A percentile compares a stretch with the other conserved stretches of the same genome.
These are phyloP conservation scores for Pelodiscus sinensis DNA, from an alignment of 2,113 vertebrate species.

Conservation along the genomic window DNA sequence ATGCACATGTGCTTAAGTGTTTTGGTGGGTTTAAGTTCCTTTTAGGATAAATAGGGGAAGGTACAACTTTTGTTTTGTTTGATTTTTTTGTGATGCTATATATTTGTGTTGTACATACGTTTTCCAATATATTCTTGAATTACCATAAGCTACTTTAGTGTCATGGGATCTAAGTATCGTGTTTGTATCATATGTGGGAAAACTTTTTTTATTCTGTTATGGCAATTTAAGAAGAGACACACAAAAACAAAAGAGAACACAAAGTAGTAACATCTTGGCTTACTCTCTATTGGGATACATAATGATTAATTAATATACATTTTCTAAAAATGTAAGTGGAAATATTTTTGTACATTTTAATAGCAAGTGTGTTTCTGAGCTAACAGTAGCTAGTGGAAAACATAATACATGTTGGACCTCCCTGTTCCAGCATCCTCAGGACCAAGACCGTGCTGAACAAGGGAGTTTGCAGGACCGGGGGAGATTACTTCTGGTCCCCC, in stretches of 20 bases:
- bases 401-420: not conserved
- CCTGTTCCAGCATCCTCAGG: too few species aligned
- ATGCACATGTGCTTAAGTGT: not conserved
- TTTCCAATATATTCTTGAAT: not conserved
- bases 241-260: not conserved
- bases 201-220: not conserved
- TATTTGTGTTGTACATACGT: not conserved
- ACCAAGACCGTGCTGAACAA: too few species aligned
- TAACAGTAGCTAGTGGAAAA: not conserved
- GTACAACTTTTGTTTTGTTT: not conserved
- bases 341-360: not conserved
- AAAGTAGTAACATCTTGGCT: slow-evolving; percentile 45
- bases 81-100: not conserved
- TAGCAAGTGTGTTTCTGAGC: not conserved
- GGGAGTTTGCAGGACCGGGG: too few species aligned
- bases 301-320: not conserved
- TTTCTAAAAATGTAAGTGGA: not conserved
- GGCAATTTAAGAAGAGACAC: slow-evolving; percentile 12
- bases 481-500: too few species aligned
- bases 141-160: not conserved
- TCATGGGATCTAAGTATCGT: accelerated
- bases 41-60: not conserved
- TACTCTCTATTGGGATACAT: not conserved
- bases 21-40: not conserved
- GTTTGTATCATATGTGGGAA: not conserved